Percentiles rank a stretch among this genome's conserved stretches.
Conservation (phyloP, 1,140 invertebrate species). For the Panagrolaimus sp. region DNA sequence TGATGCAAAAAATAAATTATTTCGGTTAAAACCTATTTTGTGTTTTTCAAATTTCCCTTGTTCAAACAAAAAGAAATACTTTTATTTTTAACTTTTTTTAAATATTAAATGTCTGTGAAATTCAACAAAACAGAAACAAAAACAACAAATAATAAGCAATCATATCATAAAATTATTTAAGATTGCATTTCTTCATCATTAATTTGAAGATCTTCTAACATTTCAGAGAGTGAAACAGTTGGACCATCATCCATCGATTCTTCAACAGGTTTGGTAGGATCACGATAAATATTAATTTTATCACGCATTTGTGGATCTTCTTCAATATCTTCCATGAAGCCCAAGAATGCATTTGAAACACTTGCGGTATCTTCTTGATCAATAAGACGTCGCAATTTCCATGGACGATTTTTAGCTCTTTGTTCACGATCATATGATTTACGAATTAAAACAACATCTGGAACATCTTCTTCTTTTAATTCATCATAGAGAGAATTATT, state of each 20-base stretch:
- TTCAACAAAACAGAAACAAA: conserved; percentile 9
- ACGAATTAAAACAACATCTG: conserved; percentile 70
- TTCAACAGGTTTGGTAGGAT: conserved; percentile 56
- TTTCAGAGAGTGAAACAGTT: conserved; percentile 84
- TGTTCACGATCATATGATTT: conserved; percentile 76
- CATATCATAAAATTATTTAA: not conserved
- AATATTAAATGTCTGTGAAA: conserved; percentile 1
- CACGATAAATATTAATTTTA: conserved; percentile 88
- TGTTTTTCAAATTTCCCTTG: too few relatives aligned
- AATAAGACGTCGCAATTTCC: conserved; percentile 82
- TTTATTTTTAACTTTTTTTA: conserved; percentile 5
- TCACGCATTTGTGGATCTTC: conserved; percentile 81
- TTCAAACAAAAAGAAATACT: too few relatives aligned
- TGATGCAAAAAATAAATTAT: too few relatives aligned
- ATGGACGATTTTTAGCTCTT: conserved; percentile 71
- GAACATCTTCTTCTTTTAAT: conserved; percentile 49
- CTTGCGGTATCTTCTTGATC: conserved; percentile 59
- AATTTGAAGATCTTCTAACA: conserved; percentile 81
- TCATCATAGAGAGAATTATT: conserved; percentile 52
- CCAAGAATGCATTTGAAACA: conserved; percentile 51
- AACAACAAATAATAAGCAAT: not conserved
- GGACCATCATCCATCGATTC: conserved; percentile 69
- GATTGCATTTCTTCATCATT: conserved; percentile 53
- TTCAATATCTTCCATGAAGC: conserved; percentile 90
- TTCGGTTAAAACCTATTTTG: too few relatives aligned